phyloP scores from a whole-genome alignment of 2,113 vertebrate genomes.

The Notarius lentiginosus region DNA sequence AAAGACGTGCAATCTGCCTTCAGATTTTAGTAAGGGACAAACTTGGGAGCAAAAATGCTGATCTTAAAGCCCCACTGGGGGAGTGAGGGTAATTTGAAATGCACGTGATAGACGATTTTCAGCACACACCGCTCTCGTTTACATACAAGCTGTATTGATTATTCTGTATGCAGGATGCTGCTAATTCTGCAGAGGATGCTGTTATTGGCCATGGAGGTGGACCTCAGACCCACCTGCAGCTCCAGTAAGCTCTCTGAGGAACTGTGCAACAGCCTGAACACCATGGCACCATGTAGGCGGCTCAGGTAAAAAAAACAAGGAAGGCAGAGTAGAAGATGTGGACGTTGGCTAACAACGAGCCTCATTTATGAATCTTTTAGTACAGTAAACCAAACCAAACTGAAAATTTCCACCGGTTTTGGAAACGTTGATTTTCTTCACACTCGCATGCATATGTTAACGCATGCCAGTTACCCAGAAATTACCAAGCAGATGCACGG shows the following conservation, averaged over 20 bases:
- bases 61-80: background rate
- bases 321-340: background rate
- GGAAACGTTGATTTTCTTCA: background rate
- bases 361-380: background rate
- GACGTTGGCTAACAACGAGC: background rate
- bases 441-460: background rate
- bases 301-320: slow-evolving; percentile 77
- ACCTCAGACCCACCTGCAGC: slow-evolving; percentile 81
- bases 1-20: background rate
- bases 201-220: slow-evolving; percentile 86
- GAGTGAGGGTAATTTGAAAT: background rate
- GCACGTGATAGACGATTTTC: background rate
- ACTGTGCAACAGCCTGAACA: slow-evolving; percentile 79
- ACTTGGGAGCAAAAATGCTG: background rate
- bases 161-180: slow-evolving; percentile 70
- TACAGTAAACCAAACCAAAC: background rate
- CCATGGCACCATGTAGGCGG: slow-evolving; percentile 69
- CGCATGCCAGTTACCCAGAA: background rate
- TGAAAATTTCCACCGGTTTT: background rate
- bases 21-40: background rate
- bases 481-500: background rate
- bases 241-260: slow-evolving; percentile 82
- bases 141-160: background rate
- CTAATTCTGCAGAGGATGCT: slow-evolving; percentile 88
- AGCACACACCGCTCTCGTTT: background rate